Conservation (phyloP, 2,888 invertebrate genomes). For the Cerceris rybyensis region DNA sequence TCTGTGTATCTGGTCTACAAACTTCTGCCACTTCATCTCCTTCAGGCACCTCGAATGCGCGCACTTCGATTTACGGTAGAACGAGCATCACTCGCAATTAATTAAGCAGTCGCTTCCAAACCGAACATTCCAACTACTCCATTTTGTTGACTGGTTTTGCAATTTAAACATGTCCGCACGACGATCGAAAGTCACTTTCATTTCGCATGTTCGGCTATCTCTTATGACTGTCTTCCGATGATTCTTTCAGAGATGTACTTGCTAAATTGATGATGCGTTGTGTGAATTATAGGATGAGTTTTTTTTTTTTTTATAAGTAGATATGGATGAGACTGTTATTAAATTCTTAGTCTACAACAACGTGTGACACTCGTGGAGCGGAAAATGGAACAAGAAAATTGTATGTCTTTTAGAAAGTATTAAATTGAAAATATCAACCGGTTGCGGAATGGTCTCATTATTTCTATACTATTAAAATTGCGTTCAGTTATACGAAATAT, state of each 20-base stretch:
- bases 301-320: too few relatives aligned
- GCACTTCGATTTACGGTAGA: slow-evolving; percentile 48
- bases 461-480: too few relatives aligned
- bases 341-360: too few relatives aligned
- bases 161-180: slow-evolving; percentile 24
- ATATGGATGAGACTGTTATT: too few relatives aligned
- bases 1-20: slow-evolving; percentile 27
- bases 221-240: slow-evolving; percentile 2
- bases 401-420: too few relatives aligned
- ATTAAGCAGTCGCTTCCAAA: slow-evolving; percentile 53
- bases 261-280: neutral
- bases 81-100: slow-evolving; percentile 60
- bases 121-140: slow-evolving; percentile 35
- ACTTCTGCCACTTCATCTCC: slow-evolving; percentile 44
- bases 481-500: too few relatives aligned
- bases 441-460: too few relatives aligned
- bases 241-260: neutral
- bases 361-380: too few relatives aligned
- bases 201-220: slow-evolving; percentile 14
- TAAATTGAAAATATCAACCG: too few relatives aligned
- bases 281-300: neutral
- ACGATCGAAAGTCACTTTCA: slow-evolving; percentile 10
- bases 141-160: slow-evolving; percentile 31
- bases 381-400: too few relatives aligned
- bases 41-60: slow-evolving; percentile 30